Conservation (phyloP, 2,888 invertebrate genomes). For the Altica lythri region DNA sequence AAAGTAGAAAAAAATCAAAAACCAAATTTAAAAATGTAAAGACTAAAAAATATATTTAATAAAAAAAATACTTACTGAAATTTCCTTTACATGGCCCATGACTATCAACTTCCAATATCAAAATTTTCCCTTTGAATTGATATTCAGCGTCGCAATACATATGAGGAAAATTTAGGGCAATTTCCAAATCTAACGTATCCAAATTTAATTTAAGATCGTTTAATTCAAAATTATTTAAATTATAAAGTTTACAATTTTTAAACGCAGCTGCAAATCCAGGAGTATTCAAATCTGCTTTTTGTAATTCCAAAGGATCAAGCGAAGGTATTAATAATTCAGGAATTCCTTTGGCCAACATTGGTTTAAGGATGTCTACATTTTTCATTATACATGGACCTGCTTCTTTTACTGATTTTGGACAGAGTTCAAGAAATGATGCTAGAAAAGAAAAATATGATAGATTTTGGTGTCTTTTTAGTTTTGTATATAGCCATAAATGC, state of each 20-base stretch:
- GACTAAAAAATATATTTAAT: too few relatives aligned
- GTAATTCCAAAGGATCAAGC: slow-evolving; percentile 64
- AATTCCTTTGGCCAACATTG: slow-evolving; percentile 65
- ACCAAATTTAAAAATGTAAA: too few relatives aligned
- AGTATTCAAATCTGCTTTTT: background rate
- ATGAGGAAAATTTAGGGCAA: slow-evolving; percentile 65
- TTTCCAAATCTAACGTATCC: slow-evolving; percentile 59
- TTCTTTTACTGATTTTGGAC: slow-evolving; percentile 65
- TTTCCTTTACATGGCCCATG: slow-evolving; percentile 67
- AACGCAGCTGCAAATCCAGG: too few relatives aligned
- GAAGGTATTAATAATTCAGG: slow-evolving; percentile 68
- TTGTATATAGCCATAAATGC: too few relatives aligned
- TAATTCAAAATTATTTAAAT: slow-evolving; percentile 66
- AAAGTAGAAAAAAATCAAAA: too few relatives aligned
- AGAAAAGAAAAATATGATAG: too few relatives aligned
- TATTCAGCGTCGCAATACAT: slow-evolving; percentile 67
- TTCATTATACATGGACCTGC: slow-evolving; percentile 65
- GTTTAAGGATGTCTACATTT: slow-evolving; percentile 64
- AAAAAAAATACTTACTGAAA: slow-evolving; percentile 68
- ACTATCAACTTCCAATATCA: slow-evolving; percentile 71
- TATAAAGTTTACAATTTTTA: slow-evolving; percentile 48
- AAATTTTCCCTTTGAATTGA: slow-evolving; percentile 66
- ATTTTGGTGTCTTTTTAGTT: too few relatives aligned
- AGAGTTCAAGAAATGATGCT: slow-evolving; percentile 70
- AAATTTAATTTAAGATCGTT: slow-evolving; percentile 58